Conservation (phyloP, 92 coral and sea anemone species). For the Epizoanthus ramosus region DNA sequence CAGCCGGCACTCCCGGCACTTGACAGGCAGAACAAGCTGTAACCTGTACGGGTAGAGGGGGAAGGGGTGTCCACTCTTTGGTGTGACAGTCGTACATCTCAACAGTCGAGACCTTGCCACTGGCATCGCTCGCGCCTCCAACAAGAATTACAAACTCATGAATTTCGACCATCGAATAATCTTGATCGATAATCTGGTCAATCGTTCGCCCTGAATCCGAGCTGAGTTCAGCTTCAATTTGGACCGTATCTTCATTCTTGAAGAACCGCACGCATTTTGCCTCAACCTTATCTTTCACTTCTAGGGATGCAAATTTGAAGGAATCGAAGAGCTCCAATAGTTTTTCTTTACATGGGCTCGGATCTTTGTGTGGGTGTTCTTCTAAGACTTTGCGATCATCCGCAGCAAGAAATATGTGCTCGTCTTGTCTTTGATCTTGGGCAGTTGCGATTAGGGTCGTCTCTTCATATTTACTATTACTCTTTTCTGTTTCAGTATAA, state of each 20-base stretch:
- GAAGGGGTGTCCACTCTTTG: constrained; percentile 58
- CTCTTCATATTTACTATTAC: not conserved
- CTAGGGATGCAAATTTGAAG: constrained; percentile 42
- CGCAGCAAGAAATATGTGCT: not conserved
- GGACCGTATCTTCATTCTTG: constrained; percentile 40
- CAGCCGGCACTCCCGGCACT: constrained; percentile 66
- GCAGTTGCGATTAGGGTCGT: not conserved
- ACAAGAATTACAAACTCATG: constrained; percentile 69
- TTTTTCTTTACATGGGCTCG: constrained; percentile 40
- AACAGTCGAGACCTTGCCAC: constrained; percentile 46
- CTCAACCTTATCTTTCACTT: constrained; percentile 73
- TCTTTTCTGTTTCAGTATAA: constrained; percentile 12
- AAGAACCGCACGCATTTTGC: constrained; percentile 57
- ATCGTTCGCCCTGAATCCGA: constrained; percentile 43
- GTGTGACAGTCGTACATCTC: constrained; percentile 66
- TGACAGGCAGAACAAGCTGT: constrained; percentile 83
- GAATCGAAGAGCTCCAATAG: constrained; percentile 40
- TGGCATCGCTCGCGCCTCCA: constrained; percentile 74
- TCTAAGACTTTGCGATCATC: not conserved
- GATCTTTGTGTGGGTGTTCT: constrained; percentile 13
- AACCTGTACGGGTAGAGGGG: constrained; percentile 72
- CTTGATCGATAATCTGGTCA: constrained; percentile 51
- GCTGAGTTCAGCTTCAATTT: constrained; percentile 29
- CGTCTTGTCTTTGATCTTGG: not conserved
- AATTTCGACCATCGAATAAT: constrained; percentile 78